These are phyloP conservation scores for Pelecanus crispus DNA, from an alignment of 2,113 vertebrate species.

Conservation along the genomic window DNA sequence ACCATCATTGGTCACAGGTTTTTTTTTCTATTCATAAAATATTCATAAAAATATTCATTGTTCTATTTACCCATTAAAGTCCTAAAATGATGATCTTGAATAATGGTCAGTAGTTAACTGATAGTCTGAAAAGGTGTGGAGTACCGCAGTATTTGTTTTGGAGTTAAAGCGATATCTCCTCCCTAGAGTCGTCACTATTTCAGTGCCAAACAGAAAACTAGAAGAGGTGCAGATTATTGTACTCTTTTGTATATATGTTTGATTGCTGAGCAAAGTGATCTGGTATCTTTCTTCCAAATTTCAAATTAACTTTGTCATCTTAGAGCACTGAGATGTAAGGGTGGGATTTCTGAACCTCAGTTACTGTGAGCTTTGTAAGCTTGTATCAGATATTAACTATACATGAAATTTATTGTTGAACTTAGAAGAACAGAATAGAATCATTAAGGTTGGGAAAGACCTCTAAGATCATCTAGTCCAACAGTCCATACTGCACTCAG, in stretches of 20 bases:
- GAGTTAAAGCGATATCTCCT: neutral
- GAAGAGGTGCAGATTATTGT: neutral
- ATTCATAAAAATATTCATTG: too few species aligned
- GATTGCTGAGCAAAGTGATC: neutral
- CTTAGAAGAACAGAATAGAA: neutral
- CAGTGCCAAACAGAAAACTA: neutral
- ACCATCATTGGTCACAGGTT: neutral
- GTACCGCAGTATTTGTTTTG: neutral
- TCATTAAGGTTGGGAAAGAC: too few species aligned
- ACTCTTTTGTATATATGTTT: neutral
- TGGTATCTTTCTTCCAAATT: neutral
- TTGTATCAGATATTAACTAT: neutral
- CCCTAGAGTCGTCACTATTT: neutral
- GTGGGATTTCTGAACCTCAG: neutral
- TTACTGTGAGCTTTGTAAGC: neutral
- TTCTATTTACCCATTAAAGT: neutral
- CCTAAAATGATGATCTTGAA: neutral
- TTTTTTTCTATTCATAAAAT: too few species aligned
- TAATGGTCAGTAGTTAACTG: neutral
- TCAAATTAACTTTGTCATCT: neutral
- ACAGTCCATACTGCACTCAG: neutral
- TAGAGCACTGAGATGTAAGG: neutral
- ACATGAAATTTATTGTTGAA: neutral
- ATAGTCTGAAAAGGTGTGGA: neutral
- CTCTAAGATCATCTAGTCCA: too few species aligned